Conservation (phyloP, 2,113 vertebrate genomes). For the Chascanopsetta lugubris region DNA sequence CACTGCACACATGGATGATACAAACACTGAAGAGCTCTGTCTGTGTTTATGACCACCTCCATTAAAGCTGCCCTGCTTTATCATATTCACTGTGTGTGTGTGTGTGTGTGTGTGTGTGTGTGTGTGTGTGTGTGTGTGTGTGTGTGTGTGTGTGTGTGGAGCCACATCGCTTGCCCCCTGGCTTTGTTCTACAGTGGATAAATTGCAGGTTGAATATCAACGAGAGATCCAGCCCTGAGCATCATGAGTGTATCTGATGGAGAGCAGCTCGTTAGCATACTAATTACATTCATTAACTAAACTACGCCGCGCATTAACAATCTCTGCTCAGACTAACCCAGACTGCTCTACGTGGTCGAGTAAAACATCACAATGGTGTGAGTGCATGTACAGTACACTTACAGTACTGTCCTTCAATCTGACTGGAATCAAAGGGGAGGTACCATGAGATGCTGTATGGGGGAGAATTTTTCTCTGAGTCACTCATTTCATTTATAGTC, state of each 20-base stretch:
- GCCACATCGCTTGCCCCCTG: conserved; percentile 44
- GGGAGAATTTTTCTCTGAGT: too few species aligned
- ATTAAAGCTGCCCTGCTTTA: conserved; percentile 54
- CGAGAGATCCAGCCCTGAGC: conserved; percentile 64
- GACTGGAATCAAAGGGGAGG: conserved; percentile 18
- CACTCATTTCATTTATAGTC: too few species aligned
- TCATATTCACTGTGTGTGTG: conserved; percentile 54
- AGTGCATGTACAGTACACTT: background rate
- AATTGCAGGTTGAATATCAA: conserved; percentile 70
- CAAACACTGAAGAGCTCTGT: conserved; percentile 59
- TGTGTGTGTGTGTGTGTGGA: conserved; percentile 19
- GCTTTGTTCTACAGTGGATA: conserved; percentile 57
- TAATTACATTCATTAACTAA: conserved; percentile 74
- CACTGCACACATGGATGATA: conserved; percentile 45
- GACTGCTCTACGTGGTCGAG: conserved; percentile 27
- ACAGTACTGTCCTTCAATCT: background rate
- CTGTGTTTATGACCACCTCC: conserved; percentile 43
- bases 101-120: conserved; percentile 17
- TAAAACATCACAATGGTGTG: background rate
- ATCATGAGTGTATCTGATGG: conserved; percentile 67
- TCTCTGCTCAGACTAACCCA: conserved; percentile 36
- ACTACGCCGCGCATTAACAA: conserved; percentile 48
- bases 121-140: conserved; percentile 14
- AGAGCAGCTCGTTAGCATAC: conserved; percentile 68
- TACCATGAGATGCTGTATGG: too few species aligned